These are phyloP conservation scores for Phaetusa simplex DNA, from an alignment of 2,113 vertebrate species.

Conservation along the genomic window DNA sequence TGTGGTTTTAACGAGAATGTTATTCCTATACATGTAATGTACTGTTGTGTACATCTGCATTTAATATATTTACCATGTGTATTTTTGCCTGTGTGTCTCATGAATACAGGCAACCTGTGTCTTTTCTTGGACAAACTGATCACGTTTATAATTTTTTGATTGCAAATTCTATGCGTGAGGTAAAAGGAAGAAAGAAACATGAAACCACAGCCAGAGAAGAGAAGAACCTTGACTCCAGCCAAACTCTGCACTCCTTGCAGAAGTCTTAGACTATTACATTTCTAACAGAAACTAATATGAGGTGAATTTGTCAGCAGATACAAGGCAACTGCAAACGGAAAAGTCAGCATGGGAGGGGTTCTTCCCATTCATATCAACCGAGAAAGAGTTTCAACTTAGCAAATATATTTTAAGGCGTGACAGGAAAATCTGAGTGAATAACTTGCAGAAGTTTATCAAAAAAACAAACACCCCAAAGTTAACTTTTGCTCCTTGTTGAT, in stretches of 20 bases:
- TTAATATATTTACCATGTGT: background rate
- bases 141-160: background rate
- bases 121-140: background rate
- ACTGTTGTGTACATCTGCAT: background rate
- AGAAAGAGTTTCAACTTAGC: background rate
- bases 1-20: background rate
- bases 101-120: background rate
- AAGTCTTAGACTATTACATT: background rate
- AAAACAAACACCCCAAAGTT: background rate
- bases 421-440: background rate
- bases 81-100: background rate
- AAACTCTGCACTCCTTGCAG: background rate
- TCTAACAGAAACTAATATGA: background rate
- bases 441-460: constrained; percentile 10
- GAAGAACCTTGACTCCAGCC: background rate
- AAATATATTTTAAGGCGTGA: background rate
- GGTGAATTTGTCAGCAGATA: background rate
- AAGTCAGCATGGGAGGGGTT: background rate
- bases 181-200: background rate
- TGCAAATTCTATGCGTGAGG: background rate
- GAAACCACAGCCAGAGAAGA: background rate
- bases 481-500: background rate
- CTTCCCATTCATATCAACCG: background rate
- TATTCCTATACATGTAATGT: background rate
- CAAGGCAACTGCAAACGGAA: background rate